These are phyloP conservation scores for Hippocampus mohnikei DNA, from an alignment of 2,113 vertebrate species.

Conservation along the genomic window DNA sequence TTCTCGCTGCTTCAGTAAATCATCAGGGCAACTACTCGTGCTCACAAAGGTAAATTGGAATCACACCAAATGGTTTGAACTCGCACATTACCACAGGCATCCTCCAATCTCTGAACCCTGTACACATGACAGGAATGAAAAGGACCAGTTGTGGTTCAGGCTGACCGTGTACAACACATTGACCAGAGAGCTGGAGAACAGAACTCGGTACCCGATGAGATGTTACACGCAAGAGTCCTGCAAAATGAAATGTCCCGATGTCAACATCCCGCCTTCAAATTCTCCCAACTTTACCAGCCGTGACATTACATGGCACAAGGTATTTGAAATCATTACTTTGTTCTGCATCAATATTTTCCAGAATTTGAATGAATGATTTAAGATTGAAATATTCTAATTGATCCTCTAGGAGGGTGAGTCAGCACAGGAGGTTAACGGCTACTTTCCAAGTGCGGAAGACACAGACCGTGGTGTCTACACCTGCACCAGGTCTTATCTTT, in stretches of 20 bases:
- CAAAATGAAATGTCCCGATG: background rate
- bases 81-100: background rate
- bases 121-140: constrained; percentile 22
- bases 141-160: constrained; percentile 12
- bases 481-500: constrained; percentile 43
- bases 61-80: background rate
- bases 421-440: fast-evolving
- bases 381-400: background rate
- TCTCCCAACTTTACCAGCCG: constrained; percentile 1
- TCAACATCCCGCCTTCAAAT: background rate
- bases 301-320: constrained; percentile 40
- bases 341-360: background rate
- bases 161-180: constrained; percentile 22
- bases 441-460: constrained; percentile 13
- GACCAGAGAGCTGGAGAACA: background rate
- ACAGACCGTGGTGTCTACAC: constrained; percentile 34
- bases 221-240: constrained; percentile 28
- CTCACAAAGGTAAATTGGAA: constrained; percentile 32
- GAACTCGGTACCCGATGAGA: background rate
- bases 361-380: background rate
- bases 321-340: constrained; percentile 11
- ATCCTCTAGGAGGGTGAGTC: constrained; percentile 11
- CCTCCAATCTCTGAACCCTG: background rate
- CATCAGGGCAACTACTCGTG: constrained; percentile 57
- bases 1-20: constrained; percentile 28